phyloP scores from a whole-genome alignment of 2,113 vertebrate species.

The Ptilorrhoa leucosticta region DNA sequence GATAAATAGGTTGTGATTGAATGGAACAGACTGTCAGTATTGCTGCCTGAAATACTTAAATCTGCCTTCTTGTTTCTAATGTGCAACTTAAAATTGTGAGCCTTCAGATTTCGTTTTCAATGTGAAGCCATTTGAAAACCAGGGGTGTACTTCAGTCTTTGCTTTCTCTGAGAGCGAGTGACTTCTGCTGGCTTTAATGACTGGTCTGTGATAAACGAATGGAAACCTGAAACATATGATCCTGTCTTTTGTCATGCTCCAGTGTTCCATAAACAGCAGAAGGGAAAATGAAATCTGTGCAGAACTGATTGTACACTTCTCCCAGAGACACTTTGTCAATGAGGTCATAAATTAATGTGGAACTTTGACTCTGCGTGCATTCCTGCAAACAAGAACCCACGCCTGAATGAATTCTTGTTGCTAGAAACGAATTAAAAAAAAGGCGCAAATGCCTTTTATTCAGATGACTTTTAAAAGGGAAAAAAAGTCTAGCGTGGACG shows the following conservation, averaged over 20 bases:
- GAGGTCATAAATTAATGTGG: conserved; percentile 11
- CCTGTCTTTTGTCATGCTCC: neutral
- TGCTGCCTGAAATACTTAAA: neutral
- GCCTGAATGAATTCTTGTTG: neutral
- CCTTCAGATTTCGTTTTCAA: neutral
- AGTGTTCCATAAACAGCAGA: neutral
- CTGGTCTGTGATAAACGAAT: neutral
- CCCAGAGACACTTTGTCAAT: neutral
- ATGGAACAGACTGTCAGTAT: neutral
- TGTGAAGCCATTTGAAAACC: neutral
- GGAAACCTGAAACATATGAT: neutral
- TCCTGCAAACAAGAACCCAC: conserved; percentile 43
- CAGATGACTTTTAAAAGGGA: neutral
- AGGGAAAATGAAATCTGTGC: neutral
- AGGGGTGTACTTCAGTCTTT: neutral
- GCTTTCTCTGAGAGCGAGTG: neutral
- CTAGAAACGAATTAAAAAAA: neutral
- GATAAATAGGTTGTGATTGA: neutral
- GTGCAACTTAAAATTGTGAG: neutral
- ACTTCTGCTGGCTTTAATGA: neutral
- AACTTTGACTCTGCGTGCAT: neutral
- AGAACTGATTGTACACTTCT: neutral
- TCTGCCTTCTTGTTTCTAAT: neutral
- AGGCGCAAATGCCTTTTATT: neutral
- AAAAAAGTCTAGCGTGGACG: neutral